phyloP scores from a whole-genome alignment of 2,888 invertebrate species.

The Scaptomyza reducta region DNA sequence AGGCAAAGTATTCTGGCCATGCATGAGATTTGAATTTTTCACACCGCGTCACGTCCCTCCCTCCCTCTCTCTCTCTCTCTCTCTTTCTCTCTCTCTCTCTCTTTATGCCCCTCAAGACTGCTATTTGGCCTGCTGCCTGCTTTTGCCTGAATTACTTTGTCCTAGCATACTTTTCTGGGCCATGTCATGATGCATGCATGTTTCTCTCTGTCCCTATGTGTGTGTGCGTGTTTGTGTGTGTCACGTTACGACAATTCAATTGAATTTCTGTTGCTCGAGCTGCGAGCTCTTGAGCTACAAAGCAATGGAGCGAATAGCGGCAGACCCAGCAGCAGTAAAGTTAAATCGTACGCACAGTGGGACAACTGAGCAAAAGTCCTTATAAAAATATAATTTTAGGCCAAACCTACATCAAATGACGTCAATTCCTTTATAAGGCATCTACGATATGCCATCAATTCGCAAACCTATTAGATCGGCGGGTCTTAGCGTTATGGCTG shows the following conservation, averaged over 20 bases:
- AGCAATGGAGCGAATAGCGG: conserved; percentile 33
- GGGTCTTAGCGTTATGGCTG: too few relatives aligned
- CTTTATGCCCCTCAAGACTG: conserved; percentile 28
- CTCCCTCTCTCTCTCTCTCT: not conserved
- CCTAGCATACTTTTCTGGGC: conserved; percentile 75
- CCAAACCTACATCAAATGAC: too few relatives aligned
- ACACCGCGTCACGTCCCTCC: conserved; percentile 30
- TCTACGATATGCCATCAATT: too few relatives aligned
- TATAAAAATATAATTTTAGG: not conserved
- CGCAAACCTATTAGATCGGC: too few relatives aligned
- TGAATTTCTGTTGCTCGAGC: conserved; percentile 64
- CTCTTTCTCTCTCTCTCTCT: not conserved
- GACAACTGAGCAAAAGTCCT: not conserved
- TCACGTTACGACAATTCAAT: conserved; percentile 72
- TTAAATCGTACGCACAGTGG: conserved; percentile 15
- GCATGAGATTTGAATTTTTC: conserved; percentile 77
- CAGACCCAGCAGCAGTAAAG: conserved; percentile 28
- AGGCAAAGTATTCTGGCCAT: conserved; percentile 60
- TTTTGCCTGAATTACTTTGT: conserved; percentile 49
- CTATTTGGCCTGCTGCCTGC: conserved; percentile 57
- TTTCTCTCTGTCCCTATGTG: conserved; percentile 8
- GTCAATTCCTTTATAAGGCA: too few relatives aligned
- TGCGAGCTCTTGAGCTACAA: conserved; percentile 55
- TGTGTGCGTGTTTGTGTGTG: conserved; percentile 29
- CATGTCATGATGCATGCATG: conserved; percentile 35